Evolutionary conservation across 2,113 vertebrate species (phyloP), one percentile per base, ranked within the genome.

Genomic region (Marcusenius ussheri): DNA sequence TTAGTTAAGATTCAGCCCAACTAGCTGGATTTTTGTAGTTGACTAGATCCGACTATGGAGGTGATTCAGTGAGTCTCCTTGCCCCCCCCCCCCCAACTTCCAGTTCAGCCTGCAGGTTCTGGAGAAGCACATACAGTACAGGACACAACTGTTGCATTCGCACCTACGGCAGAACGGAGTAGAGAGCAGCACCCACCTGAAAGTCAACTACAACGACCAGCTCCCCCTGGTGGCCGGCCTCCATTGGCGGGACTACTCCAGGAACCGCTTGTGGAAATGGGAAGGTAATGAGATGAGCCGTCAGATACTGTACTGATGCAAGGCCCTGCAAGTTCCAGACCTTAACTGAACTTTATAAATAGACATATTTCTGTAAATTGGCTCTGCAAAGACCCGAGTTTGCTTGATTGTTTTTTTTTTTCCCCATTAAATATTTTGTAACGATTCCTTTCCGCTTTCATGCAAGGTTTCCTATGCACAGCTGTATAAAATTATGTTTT

Each of bases 111-210:
- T 97, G 45, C 96, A 97, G 91, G 92, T 96, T 31, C 94, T 95
- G 0, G 96, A 97, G 92, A 97, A 95, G 91, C 95, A 96, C 90
- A 83, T 97, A 92, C 97, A 95, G 92, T 97, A 95, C 47, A 95
- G 95, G 91, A 93, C 91, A 0, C 97, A 96, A 91, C 95, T 97
- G 19, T 92, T 96, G 89, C 97, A 97, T 90, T 94, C 91, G 0
- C 94, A 95, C 91, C 91, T 91, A 83, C 93, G 89, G 56, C 92
- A 92, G 90, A 91, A 89, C 0, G 95, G 93, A 11, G 89, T 94
- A 66, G 96, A 98, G 93, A 96, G 95, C 93, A 97, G 95, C 93
- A 97, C 97, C 15, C 96, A 94, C 90, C 94, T 97, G 83, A 96
- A 97, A 93, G 93, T 96, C 90, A 96, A 95, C 90, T 95, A 94